These are phyloP conservation scores for Scotopteryx bipunctaria DNA, from an alignment of 2,888 invertebrate genomes.

Conservation along the genomic window DNA sequence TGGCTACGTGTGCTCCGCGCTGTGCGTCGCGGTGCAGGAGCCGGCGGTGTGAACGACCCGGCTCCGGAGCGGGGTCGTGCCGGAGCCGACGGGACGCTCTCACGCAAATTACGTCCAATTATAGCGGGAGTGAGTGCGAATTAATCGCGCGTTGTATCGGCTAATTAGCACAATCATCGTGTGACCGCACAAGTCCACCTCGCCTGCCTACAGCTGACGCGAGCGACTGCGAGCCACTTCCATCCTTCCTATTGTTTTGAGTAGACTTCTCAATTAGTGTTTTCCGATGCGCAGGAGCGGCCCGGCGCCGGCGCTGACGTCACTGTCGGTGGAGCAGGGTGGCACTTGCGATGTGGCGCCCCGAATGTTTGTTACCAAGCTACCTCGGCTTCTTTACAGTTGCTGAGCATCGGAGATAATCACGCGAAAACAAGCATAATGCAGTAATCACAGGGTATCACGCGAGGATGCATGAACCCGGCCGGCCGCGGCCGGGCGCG, in stretches of 20 bases:
- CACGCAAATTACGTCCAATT: conserved; percentile 49
- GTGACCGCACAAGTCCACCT: conserved; percentile 22
- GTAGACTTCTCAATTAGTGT: neutral
- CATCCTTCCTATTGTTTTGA: too few species aligned
- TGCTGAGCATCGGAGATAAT: neutral
- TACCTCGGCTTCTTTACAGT: neutral
- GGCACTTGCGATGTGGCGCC: neutral
- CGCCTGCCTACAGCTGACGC: neutral
- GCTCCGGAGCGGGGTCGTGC: neutral
- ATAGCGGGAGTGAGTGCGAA: conserved; percentile 36
- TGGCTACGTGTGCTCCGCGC: conserved; percentile 7
- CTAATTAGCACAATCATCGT: conserved; percentile 35
- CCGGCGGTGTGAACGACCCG: conserved; percentile 11
- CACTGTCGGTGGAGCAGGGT: too few species aligned
- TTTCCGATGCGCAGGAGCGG: neutral
- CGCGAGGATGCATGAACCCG: conserved; percentile 24
- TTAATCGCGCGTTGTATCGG: conserved; percentile 36
- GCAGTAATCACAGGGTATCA: conserved; percentile 20
- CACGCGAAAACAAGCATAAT: neutral
- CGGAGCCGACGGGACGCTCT: conserved; percentile 1
- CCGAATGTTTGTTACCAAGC: neutral
- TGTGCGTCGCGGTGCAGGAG: neutral
- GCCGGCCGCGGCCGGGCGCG: conserved; percentile 2
- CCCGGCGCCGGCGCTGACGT: neutral
- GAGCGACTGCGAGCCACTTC: too few species aligned